Conservation (phyloP, 2,113 vertebrate species). For the Cinclus mexicanus region DNA sequence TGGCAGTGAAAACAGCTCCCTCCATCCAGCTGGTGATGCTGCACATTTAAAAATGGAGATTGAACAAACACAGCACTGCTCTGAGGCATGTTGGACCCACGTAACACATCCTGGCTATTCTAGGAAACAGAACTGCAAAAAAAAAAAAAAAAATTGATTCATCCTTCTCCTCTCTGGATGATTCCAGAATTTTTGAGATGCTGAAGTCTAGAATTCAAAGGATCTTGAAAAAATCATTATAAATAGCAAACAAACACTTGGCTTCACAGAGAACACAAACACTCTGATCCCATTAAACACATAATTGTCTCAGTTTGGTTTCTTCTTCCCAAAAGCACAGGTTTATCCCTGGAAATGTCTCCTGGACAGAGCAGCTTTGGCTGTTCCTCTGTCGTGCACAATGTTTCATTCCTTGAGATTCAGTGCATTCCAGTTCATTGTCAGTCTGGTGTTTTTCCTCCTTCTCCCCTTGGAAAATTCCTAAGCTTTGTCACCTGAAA, state of each 20-base stretch:
- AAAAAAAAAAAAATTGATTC: neutral
- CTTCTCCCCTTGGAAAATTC: neutral
- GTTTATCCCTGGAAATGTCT: neutral
- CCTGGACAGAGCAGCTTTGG: neutral
- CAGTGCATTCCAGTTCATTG: neutral
- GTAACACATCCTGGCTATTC: neutral
- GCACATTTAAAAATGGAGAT: neutral
- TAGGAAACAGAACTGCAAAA: neutral
- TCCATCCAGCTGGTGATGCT: neutral
- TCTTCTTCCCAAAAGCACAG: neutral
- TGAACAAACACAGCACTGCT: neutral
- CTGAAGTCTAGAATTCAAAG: neutral
- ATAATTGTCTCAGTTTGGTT: neutral
- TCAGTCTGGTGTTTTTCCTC: neutral
- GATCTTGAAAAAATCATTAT: neutral
- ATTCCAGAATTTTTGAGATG: neutral
- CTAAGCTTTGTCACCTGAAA: neutral
- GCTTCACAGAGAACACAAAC: neutral
- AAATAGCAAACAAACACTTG: neutral
- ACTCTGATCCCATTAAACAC: neutral
- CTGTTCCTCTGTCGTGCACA: neutral
- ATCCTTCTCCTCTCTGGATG: neutral
- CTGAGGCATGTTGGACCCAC: neutral
- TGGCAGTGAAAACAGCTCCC: neutral
- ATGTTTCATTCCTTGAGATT: neutral